Evolutionary conservation across 1,140 invertebrate species (phyloP).

Genomic region (Cyclargus thomasi): DNA sequence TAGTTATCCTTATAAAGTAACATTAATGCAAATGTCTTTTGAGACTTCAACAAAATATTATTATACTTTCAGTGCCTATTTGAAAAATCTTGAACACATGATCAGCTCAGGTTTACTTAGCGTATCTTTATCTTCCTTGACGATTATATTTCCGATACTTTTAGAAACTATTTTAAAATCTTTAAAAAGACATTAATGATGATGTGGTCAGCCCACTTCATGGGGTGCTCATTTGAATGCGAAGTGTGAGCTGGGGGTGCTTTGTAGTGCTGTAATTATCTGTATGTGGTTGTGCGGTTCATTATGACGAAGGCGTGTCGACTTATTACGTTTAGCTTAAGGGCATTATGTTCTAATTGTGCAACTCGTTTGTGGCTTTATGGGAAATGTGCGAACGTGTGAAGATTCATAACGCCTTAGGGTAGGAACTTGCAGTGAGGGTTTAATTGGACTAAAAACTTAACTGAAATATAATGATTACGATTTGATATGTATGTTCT

Average conservation of each 20-base stretch:
- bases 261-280: conserved; percentile 66
- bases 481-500: too few relatives aligned
- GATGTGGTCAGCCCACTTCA: conserved; percentile 39
- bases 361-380: conserved; percentile 13
- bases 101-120: too few relatives aligned
- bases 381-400: conserved; percentile 8
- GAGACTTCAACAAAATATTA: too few relatives aligned
- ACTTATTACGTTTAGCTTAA: conserved; percentile 59
- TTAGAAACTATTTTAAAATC: background rate
- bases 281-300: conserved; percentile 45
- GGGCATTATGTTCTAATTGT: conserved; percentile 39
- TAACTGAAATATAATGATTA: too few relatives aligned
- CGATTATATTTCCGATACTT: too few relatives aligned
- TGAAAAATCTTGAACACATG: too few relatives aligned
- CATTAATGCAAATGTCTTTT: too few relatives aligned
- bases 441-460: background rate
- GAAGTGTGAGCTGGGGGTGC: conserved; percentile 40
- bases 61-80: too few relatives aligned
- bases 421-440: background rate
- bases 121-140: too few relatives aligned
- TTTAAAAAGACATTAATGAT: conserved; percentile 11
- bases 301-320: conserved; percentile 48
- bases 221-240: conserved; percentile 59
- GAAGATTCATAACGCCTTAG: conserved; percentile 1
- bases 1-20: too few relatives aligned